phyloP scores from a whole-genome alignment of 2,888 invertebrate species.

The Epistrophe eligans region DNA sequence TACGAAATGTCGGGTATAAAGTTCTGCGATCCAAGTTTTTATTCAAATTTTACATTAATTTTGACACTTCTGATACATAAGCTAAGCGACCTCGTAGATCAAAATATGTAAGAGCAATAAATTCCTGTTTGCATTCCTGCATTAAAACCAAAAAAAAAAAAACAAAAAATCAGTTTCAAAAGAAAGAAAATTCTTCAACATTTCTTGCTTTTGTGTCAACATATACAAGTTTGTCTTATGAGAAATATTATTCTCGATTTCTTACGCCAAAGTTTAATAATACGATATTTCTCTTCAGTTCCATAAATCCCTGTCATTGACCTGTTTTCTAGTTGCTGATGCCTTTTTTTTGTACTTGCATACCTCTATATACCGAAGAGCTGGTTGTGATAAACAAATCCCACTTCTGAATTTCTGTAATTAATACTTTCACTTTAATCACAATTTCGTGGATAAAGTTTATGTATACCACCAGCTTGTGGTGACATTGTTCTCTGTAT shows the following conservation, averaged over 20 bases:
- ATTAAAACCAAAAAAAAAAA: too few relatives aligned
- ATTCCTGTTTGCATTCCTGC: too few relatives aligned
- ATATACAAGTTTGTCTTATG: neutral
- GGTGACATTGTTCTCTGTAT: conserved; percentile 20
- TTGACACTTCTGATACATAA: too few relatives aligned
- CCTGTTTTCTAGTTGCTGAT: neutral
- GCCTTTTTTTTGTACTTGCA: neutral
- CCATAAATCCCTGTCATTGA: conserved; percentile 34
- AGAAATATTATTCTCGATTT: neutral
- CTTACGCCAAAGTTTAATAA: neutral
- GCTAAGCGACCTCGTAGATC: too few relatives aligned
- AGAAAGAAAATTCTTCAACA: neutral
- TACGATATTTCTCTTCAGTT: neutral
- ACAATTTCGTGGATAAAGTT: conserved; percentile 21
- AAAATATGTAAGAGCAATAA: too few relatives aligned
- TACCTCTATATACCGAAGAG: neutral
- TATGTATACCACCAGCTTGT: conserved; percentile 22
- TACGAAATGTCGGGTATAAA: too few relatives aligned
- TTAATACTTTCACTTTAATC: conserved; percentile 41
- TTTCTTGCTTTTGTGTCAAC: neutral
- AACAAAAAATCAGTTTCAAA: neutral
- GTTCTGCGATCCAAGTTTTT: too few relatives aligned
- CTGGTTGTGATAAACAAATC: conserved; percentile 9
- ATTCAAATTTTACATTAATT: too few relatives aligned
- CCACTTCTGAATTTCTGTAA: conserved; percentile 21